A percentile compares a stretch with the other conserved stretches of the same genome.
These are phyloP conservation scores for Herpetotheres cachinnans DNA, from an alignment of 2,113 vertebrate species.

Conservation along the genomic window DNA sequence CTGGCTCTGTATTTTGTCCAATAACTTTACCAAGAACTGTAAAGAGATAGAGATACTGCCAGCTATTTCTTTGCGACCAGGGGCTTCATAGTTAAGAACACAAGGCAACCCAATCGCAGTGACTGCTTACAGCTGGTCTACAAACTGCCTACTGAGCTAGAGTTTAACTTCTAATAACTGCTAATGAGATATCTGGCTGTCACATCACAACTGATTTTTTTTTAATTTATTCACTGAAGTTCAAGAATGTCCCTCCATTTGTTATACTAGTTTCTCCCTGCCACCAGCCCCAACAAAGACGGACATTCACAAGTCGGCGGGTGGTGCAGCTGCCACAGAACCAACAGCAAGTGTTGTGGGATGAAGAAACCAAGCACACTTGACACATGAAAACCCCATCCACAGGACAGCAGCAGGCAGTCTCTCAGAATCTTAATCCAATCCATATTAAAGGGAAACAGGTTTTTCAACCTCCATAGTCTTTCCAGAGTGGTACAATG, in stretches of 20 bases:
- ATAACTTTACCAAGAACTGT: not conserved
- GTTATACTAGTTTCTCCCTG: not conserved
- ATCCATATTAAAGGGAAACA: not conserved
- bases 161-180: not conserved
- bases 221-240: not conserved
- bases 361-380: not conserved
- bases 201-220: not conserved
- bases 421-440: not conserved
- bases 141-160: not conserved
- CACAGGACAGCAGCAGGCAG: not conserved
- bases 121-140: not conserved
- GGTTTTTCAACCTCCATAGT: not conserved
- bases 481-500: not conserved
- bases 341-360: not conserved
- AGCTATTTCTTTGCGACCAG: not conserved
- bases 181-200: not conserved
- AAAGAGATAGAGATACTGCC: not conserved
- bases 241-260: not conserved
- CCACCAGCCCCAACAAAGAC: not conserved
- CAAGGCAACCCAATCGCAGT: not conserved
- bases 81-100: not conserved
- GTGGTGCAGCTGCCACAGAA: not conserved
- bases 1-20: not conserved
- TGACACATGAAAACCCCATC: rapidly evolving
- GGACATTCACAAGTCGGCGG: not conserved